A percentile compares a stretch with the other conserved stretches of the same genome.
phyloP scores from a whole-genome alignment of 2,797 vertebrate genomes.

The Chaetophractus vellerosus region DNA sequence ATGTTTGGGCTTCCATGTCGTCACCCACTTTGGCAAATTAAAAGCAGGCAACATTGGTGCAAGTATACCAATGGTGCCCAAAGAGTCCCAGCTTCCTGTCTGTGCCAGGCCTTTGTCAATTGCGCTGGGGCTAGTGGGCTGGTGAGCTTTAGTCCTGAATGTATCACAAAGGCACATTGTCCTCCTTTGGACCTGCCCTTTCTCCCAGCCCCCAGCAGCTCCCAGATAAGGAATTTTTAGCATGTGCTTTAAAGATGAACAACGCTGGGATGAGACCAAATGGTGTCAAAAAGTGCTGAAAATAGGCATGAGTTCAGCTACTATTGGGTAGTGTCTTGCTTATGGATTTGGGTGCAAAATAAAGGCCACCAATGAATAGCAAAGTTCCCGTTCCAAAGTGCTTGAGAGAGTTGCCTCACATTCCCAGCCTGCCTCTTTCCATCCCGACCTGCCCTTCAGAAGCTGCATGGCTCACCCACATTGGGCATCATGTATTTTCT shows the following conservation, averaged over 20 bases:
- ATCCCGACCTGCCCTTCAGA: background rate
- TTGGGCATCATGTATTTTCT: background rate
- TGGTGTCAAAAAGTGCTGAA: background rate
- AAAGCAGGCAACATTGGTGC: background rate
- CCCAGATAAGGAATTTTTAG: background rate
- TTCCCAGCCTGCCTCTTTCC: background rate
- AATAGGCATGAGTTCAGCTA: background rate
- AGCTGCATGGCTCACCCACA: background rate
- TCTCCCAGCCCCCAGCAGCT: background rate
- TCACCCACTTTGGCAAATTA: background rate
- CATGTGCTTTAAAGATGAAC: background rate
- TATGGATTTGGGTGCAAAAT: background rate
- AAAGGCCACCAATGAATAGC: background rate
- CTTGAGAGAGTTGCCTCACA: background rate
- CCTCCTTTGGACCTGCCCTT: background rate
- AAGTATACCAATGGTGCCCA: fast-evolving
- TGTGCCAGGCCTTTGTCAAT: background rate
- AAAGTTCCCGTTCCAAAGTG: background rate
- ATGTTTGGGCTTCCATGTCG: background rate
- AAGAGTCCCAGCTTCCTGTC: background rate
- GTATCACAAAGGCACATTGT: background rate
- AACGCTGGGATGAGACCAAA: background rate
- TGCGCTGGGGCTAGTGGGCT: fast-evolving
- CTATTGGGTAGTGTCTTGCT: background rate
- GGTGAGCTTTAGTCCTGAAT: fast-evolving